Base-by-base conservation (phyloP, 2,888 invertebrate genomes). In the Syrista parreyssii region DNA sequence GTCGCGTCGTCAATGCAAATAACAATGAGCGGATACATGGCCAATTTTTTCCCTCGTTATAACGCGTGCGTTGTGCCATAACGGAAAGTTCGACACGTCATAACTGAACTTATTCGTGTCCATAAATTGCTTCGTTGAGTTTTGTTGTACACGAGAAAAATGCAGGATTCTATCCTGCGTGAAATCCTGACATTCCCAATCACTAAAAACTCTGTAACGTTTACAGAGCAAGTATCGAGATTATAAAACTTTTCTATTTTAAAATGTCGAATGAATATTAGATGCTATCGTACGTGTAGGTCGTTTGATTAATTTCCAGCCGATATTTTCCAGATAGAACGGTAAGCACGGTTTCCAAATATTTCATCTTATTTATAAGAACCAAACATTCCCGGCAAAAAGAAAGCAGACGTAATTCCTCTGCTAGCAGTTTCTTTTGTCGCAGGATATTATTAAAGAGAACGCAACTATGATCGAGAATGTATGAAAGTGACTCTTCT, bases 401-500 rank as follows among this genome's bases (percentile, higher is more conserved):
- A 55, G 55, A 55, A 55, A 6, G 9, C 55, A 23, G 55, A 9
- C 9, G 9, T 2, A 55, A 9, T 23, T 55, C 9, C 23, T 23
- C 9, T 55, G 55, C 23, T 23, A 55, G 55, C 55, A 55, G 55
- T 23, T 55, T 55, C 9, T 2, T 55, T 55, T 9, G 23, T 23
- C 55, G 55, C 55, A 55, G 55, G 55, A 55, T 55, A 55, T 55
- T 55, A 55, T 55, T 55, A 55, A 55, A 9, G 55, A 55, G 15
- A 71, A 71, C 71, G 31, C 71, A 71, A 71, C 9, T 33, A 71
- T 9, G 71, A 71, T 32, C 68, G 55, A 73, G 30, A 73, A 72
- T 76, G 78, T 78, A 78, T 76, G 76, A 76, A 73, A 78, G 73
- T 76, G 73, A 78, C 71, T 76, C 23, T 40, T 72, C 34, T 71